Evolutionary conservation across 2,113 vertebrate genomes (phyloP), one percentile per base, ranked within the genome.

Genomic region (Zosterops borbonicus): DNA sequence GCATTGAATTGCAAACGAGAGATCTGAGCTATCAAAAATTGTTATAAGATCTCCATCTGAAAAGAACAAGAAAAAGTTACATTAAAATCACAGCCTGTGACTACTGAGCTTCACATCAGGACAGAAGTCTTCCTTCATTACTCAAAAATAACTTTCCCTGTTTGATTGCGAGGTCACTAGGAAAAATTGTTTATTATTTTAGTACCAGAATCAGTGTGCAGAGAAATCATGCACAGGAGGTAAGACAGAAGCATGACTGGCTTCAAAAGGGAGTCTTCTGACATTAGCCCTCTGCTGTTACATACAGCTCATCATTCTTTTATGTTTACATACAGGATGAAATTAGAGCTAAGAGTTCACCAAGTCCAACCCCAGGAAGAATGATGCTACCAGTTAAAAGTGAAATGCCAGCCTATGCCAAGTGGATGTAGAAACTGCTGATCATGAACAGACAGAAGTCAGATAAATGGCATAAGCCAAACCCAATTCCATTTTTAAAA

Each of bases 11-110:
- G 99, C 99, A 94, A 99, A 99, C 84, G 99, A 99, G 93, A 99
- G 98, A 97, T 99, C 99, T 80, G 99, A 99, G 97, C 99, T 99
- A 98, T 99, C 99, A 94, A 99, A 99, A 97, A 99, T 99, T 69
- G 99, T 99, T 97, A 99, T 99, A 96, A 99, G 99, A 97, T 99
- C 99, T 94, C 99, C 99, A 98, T 99, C 99, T 99, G 95, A 35
- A 98, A 98, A 95, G 28, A 95, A 84, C 5, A 76, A 25, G 31
- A 58, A 77, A 77, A 74, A 63, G 39, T 49, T 81, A n/a, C 2
- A 52, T 93, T 94, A 89, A 92, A 92, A 60, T 47, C 56, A 92
- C 47, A 80, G 28, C 35, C 59, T 46, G 6, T 58, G 47, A 76
- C 24, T 52, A 52, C 42, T 37, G 41, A 76, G 59, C 31, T 56